Base-by-base conservation (phyloP, 2,797 vertebrate species). In the Siniperca scherzeri region DNA sequence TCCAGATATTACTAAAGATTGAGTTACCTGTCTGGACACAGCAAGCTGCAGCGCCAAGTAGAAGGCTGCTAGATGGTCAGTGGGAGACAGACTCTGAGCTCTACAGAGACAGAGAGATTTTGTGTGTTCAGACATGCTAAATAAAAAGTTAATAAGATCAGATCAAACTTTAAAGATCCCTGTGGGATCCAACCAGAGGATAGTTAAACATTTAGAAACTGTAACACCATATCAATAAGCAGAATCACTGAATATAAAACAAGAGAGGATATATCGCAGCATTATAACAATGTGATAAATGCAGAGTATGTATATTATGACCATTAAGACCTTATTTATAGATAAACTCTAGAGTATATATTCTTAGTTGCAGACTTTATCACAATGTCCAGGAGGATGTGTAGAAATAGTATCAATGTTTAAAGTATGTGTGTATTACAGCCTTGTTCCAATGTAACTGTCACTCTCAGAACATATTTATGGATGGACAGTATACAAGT, bases 31-130 rank as follows among this genome's bases (percentile, higher is more conserved):
- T 94, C 99, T 96, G 91, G 99, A 99, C 90, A 99, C 98, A 61
- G 99, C 98, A 22, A 99, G 96, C 94, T 99, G 99, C 86, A 99
- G 90, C 2, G 99, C 97, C 92, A 99, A 90, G 93, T 99, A 99
- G 94, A 99, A 99, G 11, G 97, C 97, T 78, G 98, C 97, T 83
- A 99, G 96, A 88, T 99, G 98, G 94, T 99, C 99, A 1, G 93
- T 98, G 46, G 98, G 98, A 86, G 98, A 98, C 85, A 99, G 94
- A 95, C 97, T 98, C 92, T 99, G 98, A 84, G 99, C 97, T 96
- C 99, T 99, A 90, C 21, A 74, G 36, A 80, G 52, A 72, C 42
- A 44, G 42, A 44, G 38, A 70, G 17, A 77, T 14, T 42, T 9
- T 78, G 53, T 55, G 64, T 44, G 70, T 66, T 85, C 68, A 91